phyloP scores from a whole-genome alignment of 2,113 vertebrate genomes.

The Melanerpes formicivorus region DNA sequence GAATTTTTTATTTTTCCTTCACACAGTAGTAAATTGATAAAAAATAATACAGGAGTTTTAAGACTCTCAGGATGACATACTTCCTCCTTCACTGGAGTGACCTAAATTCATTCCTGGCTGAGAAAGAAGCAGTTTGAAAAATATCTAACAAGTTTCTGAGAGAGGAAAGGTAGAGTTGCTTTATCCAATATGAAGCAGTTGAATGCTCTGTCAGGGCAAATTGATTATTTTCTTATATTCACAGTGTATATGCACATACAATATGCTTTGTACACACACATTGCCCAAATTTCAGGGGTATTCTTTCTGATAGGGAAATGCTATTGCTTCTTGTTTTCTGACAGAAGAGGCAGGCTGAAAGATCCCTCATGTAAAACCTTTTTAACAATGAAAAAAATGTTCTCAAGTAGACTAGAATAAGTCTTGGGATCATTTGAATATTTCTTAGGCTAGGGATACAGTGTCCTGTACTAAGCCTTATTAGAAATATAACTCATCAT shows the following conservation, averaged over 20 bases:
- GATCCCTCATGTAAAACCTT: not conserved
- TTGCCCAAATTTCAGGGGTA: not conserved
- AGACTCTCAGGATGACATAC: not conserved
- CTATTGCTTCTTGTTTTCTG: not conserved
- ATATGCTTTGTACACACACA: not conserved
- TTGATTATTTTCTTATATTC: not conserved
- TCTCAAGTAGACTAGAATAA: not conserved
- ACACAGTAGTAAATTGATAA: not conserved
- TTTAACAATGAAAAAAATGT: not conserved
- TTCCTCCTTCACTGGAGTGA: not conserved
- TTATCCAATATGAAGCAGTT: not conserved
- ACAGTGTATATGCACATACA: not conserved
- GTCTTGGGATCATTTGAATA: not conserved
- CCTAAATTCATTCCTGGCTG: not conserved
- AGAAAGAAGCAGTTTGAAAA: not conserved
- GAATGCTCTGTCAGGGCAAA: not conserved
- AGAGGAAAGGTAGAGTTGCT: not conserved
- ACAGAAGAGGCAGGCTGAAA: not conserved
- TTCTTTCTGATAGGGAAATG: not conserved
- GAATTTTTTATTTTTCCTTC: not conserved
- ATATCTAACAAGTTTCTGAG: not conserved
- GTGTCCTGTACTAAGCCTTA: not conserved
- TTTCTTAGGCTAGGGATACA: not conserved
- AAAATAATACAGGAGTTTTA: not conserved
- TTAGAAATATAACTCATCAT: slow-evolving; percentile 13